Evolutionary conservation across 2,797 vertebrate genomes (phyloP), one percentile per base, ranked within the genome.

Genomic region (Chrysocyon brachyurus): DNA sequence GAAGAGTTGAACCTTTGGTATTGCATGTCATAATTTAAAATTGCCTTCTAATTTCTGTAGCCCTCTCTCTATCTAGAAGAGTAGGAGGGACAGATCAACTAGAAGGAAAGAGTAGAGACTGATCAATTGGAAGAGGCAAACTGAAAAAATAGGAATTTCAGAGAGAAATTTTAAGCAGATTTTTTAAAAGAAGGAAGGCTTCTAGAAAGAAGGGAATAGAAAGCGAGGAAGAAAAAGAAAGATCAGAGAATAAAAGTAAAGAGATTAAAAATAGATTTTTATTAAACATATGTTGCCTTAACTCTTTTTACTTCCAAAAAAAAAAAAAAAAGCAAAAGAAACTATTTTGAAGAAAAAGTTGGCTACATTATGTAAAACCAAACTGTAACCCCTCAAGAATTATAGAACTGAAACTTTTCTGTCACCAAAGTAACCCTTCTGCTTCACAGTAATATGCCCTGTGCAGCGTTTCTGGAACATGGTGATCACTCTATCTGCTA

Each of bases 321-420:
- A 1, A 12, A 5, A 49, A 28, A 36, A 36, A 36, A 73, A n/a
- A n/a, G 72, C 8, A 40, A 75, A 91, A 84, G 56, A 83, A 21
- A 49, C 2, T 36, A 64, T 54, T 61, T 59, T 85, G 59, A 97
- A 87, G 63, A 49, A 36, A 81, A 96, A 21, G 46, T 59, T 79
- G 78, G 16, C 31, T 79, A 79, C 81, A 59, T 72, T 81, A 72
- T 78, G 57, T 79, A 83, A 94, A 94, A 90, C 16, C 12, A 94
- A 95, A 96, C 52, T 77, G 31, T 66, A 56, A 78, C 52, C 33
- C 64, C 57, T 63, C 77, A 89, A 89, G 46, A 96, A 86, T 85
- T 92, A 87, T 49, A 96, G 90, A 98, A 95, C 63, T 96, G 83
- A 97, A 98, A 96, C 89, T 90, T 84, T 22, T 73, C 46, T 91